phyloP scores from a whole-genome alignment of 2,113 vertebrate species.

The Psammodynastes pulverulentus region DNA sequence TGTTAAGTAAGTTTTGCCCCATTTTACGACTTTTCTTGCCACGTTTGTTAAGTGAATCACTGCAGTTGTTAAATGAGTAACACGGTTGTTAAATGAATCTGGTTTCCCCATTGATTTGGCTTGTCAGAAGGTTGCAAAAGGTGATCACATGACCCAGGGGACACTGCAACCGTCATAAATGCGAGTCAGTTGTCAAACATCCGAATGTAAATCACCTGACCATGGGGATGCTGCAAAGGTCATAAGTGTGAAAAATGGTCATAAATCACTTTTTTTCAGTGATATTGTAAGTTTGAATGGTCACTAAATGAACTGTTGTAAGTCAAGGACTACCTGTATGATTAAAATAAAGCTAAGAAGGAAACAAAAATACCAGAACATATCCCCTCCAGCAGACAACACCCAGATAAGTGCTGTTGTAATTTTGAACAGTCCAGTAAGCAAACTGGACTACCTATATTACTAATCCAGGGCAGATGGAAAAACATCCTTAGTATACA shows the following conservation, averaged over 20 bases:
- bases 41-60: neutral
- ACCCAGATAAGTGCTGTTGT: too few relatives aligned
- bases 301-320: neutral
- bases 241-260: neutral
- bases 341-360: too few relatives aligned
- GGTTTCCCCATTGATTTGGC: neutral
- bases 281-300: neutral
- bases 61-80: neutral
- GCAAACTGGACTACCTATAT: neutral
- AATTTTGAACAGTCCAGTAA: too few relatives aligned
- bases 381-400: too few relatives aligned
- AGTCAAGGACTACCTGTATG: too few relatives aligned
- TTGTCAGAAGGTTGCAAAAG: neutral
- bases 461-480: neutral
- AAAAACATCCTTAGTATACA: neutral
- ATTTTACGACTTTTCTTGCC: neutral
- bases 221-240: neutral
- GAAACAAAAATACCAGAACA: too few relatives aligned
- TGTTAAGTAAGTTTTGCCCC: neutral
- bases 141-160: neutral
- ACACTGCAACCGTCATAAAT: neutral
- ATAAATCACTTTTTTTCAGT: neutral
- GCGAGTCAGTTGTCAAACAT: neutral
- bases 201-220: neutral
- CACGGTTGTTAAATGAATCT: neutral